Percentiles rank a stretch among this genome's conserved stretches.
Conservation (phyloP, 2,888 invertebrate genomes). For the Agriopis aurantiaria region DNA sequence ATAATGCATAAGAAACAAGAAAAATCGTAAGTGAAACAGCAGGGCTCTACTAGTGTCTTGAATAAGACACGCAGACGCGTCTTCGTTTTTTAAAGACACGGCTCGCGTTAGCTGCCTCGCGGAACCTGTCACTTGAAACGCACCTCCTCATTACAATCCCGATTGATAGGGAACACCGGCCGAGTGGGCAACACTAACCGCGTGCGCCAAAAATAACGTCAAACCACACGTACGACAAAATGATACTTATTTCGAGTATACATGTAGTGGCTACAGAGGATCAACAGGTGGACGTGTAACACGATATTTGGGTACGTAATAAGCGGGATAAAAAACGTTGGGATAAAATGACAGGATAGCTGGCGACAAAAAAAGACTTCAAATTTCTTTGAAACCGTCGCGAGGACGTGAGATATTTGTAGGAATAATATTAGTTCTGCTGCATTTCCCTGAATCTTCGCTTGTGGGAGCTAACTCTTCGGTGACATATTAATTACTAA, state of each 20-base stretch:
- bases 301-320: constrained; percentile 61
- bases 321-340: constrained; percentile 63
- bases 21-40: neutral
- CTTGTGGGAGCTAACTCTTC: constrained; percentile 56
- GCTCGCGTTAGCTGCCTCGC: constrained; percentile 55
- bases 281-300: constrained; percentile 69
- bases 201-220: constrained; percentile 58
- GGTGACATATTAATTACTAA: constrained; percentile 75
- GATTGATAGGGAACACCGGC: constrained; percentile 65
- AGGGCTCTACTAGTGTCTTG: constrained; percentile 16
- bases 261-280: constrained; percentile 37
- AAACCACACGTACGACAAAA: constrained; percentile 37
- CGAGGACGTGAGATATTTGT: constrained; percentile 77
- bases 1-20: neutral
- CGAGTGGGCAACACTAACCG: constrained; percentile 41
- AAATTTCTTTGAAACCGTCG: constrained; percentile 70
- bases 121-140: constrained; percentile 62
- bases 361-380: constrained; percentile 60
- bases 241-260: constrained; percentile 45
- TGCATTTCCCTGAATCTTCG: constrained; percentile 71
- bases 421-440: constrained; percentile 78
- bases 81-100: constrained; percentile 52
- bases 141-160: constrained; percentile 67
- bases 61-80: constrained; percentile 50
- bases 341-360: constrained; percentile 64